Conservation (phyloP, 2,113 vertebrate species). For the Pelecanoides urinatrix region DNA sequence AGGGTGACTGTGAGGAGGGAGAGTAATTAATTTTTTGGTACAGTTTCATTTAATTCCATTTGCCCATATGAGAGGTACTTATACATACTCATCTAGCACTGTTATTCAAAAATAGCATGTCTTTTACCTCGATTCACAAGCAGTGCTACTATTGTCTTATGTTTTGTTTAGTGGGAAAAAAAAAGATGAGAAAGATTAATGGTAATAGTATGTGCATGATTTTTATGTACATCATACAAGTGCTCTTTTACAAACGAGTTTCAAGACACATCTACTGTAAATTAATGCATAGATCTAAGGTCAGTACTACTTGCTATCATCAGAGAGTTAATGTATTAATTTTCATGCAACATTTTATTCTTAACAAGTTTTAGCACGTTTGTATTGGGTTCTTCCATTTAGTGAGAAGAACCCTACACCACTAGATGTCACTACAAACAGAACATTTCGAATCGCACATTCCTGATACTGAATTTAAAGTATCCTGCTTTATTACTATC, state of each 20-base stretch:
- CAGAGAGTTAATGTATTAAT: neutral
- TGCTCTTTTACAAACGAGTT: neutral
- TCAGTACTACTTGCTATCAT: neutral
- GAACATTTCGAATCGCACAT: conserved; percentile 15
- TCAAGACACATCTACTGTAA: neutral
- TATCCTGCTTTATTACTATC: neutral
- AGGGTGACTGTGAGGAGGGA: neutral
- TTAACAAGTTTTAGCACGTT: neutral
- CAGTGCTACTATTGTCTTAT: neutral
- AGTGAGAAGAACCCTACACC: neutral
- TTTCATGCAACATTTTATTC: neutral
- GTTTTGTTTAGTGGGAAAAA: neutral
- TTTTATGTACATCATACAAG: neutral
- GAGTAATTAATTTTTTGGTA: neutral
- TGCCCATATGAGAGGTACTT: neutral
- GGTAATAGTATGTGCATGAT: neutral
- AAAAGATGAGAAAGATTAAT: neutral
- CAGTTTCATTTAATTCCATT: neutral
- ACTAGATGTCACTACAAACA: conserved; percentile 79
- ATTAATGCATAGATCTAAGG: neutral
- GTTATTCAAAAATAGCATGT: neutral
- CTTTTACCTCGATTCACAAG: accelerated
- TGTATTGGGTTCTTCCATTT: neutral
- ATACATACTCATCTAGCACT: neutral
- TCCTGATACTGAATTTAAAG: neutral